Conservation (phyloP, 2,888 invertebrate genomes). For the Watsonalla cultraria region DNA sequence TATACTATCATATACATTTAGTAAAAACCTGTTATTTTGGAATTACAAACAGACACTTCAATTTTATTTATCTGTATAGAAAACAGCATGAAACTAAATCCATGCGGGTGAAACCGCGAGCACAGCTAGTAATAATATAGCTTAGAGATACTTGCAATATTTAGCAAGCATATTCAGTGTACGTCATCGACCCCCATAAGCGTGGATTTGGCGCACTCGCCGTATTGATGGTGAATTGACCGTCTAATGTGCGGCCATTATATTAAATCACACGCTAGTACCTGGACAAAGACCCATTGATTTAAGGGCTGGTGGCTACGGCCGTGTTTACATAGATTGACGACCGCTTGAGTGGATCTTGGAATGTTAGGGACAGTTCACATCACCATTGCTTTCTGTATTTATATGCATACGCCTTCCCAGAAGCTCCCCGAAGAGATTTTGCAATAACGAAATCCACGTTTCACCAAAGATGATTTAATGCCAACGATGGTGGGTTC, state of each 20-base stretch:
- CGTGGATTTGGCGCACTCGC: slow-evolving; percentile 61
- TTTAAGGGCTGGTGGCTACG: slow-evolving; percentile 49
- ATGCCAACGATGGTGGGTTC: too few relatives aligned
- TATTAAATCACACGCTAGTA: slow-evolving; percentile 71
- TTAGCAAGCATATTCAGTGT: slow-evolving; percentile 13
- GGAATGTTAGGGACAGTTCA: slow-evolving; percentile 2
- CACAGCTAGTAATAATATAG: background rate
- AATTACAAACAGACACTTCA: too few relatives aligned
- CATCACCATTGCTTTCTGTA: too few relatives aligned
- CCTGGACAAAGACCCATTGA: slow-evolving; percentile 71
- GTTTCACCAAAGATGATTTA: too few relatives aligned
- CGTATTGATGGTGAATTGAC: slow-evolving; percentile 73
- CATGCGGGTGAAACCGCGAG: too few relatives aligned
- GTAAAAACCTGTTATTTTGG: too few relatives aligned
- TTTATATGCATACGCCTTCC: too few relatives aligned
- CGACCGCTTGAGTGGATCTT: slow-evolving; percentile 13
- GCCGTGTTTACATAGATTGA: slow-evolving; percentile 48
- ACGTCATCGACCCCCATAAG: slow-evolving; percentile 55
- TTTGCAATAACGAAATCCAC: too few relatives aligned
- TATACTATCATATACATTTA: too few relatives aligned
- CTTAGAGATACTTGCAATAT: background rate
- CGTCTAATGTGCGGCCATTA: slow-evolving; percentile 72
- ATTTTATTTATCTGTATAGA: too few relatives aligned
- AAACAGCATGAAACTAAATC: too few relatives aligned
- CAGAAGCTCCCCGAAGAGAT: too few relatives aligned